phyloP scores from a whole-genome alignment of 2,797 vertebrate species.

The Protonibea diacanthus region DNA sequence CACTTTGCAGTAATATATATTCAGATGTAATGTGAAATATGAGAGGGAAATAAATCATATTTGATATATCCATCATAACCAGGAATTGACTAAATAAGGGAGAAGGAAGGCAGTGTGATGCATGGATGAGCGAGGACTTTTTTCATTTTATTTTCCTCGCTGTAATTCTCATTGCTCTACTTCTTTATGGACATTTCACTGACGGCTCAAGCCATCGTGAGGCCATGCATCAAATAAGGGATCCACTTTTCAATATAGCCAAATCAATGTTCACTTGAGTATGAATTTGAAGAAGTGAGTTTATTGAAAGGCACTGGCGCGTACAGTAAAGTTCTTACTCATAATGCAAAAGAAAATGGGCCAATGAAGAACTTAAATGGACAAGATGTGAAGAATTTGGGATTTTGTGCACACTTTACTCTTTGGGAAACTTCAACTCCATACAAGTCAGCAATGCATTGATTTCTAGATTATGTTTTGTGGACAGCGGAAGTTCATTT shows the following conservation, averaged over 20 bases:
- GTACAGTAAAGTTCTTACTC: constrained; percentile 22
- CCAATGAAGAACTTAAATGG: constrained; percentile 31
- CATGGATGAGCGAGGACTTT: constrained; percentile 36
- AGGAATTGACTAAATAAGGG: constrained; percentile 59
- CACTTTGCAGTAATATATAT: constrained; percentile 59
- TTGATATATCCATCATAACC: constrained; percentile 68
- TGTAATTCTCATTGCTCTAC: constrained; percentile 65
- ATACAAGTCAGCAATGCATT: background rate
- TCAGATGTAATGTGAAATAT: constrained; percentile 66
- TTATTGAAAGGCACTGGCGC: constrained; percentile 60
- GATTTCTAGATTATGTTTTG: background rate
- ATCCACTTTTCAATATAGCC: constrained; percentile 69
- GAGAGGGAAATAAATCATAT: constrained; percentile 59
- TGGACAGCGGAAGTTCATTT: background rate
- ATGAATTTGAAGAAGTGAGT: constrained; percentile 61
- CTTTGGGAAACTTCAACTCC: background rate
- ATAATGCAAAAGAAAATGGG: constrained; percentile 45
- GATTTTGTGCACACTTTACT: background rate
- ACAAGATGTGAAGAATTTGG: constrained; percentile 9
- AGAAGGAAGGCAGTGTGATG: constrained; percentile 48
- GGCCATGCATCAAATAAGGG: constrained; percentile 70
- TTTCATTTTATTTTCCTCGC: constrained; percentile 45
- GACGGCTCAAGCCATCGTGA: constrained; percentile 52
- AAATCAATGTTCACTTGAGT: constrained; percentile 70
- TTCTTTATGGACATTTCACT: constrained; percentile 64